Conservation (phyloP, 2,797 vertebrate species). For the Epinephelus malabaricus region DNA sequence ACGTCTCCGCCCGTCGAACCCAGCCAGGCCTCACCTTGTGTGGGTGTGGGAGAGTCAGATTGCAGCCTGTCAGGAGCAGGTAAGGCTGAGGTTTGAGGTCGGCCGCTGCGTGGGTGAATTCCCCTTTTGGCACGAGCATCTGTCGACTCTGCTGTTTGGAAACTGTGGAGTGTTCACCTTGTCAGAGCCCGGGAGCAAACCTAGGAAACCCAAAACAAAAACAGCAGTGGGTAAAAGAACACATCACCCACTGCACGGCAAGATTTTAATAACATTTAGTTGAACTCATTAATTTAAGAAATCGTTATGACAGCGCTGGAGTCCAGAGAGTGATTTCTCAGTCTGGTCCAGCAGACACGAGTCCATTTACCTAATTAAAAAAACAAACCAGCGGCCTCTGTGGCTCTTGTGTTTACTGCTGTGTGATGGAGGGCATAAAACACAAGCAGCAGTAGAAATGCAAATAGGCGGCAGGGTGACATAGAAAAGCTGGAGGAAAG, state of each 20-base stretch:
- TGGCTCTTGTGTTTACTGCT: conserved; percentile 72
- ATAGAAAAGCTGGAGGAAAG: conserved; percentile 32
- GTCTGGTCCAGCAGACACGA: conserved; percentile 71
- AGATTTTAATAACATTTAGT: conserved; percentile 70
- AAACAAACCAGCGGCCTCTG: conserved; percentile 58
- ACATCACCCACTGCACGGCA: conserved; percentile 35
- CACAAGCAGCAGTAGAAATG: conserved; percentile 52
- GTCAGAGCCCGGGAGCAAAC: conserved; percentile 34
- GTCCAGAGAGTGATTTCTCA: conserved; percentile 74
- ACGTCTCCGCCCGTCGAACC: conserved; percentile 16
- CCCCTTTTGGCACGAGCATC: conserved; percentile 26
- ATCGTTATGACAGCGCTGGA: conserved; percentile 68
- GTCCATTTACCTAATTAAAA: conserved; percentile 83
- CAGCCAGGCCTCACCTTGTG: conserved; percentile 58
- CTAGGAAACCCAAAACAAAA: conserved; percentile 33
- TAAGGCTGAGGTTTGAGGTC: conserved; percentile 54
- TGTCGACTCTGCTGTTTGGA: conserved; percentile 29
- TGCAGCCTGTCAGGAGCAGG: conserved; percentile 54
- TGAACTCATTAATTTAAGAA: conserved; percentile 72
- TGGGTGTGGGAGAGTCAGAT: conserved; percentile 58
- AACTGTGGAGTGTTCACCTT: conserved; percentile 52
- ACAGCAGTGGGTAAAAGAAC: conserved; percentile 29
- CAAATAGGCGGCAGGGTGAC: conserved; percentile 51
- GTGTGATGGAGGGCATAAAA: conserved; percentile 68
- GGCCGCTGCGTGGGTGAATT: conserved; percentile 15